Evolutionary conservation across 2,888 invertebrate genomes (phyloP), one percentile per base, ranked within the genome.

Genomic region (Elegia similella): DNA sequence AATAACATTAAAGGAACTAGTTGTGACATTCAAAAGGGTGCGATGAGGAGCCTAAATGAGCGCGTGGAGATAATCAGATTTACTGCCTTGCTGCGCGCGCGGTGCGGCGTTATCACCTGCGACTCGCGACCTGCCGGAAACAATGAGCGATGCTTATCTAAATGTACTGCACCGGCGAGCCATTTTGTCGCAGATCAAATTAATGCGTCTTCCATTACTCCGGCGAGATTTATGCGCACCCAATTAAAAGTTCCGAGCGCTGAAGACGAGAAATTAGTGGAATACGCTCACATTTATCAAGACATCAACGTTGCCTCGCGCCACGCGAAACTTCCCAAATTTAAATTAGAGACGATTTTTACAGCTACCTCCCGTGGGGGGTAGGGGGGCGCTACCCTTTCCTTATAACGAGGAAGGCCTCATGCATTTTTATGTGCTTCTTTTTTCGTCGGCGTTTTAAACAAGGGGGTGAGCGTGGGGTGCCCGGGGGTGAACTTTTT

Each of bases 351-450:
- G 90, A 91, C 91, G 90, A 91, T 91, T 91, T 91, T 90, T 91
- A 89, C 91, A 90, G 89, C 91, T 86, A 86, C 90, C 90, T 86
- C 89, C 88, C 84, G 71, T 63, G 71, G 75, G 80, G 80, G 81
- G 80, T 71, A 73, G 84, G 88, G 86, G 82, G 78, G 69, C 75
- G 84, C 88, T 92, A 89, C 92, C 92, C 92, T 92, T 92, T 92
- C 90, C 92, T 92, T 91, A 90, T 92, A 91, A 92, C 92, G 91
- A 92, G 91, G 92, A 92, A 89, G 91, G 92, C 92, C 92, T 92
- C 92, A 92, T 92, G 92, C 92, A 92, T 92, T 92, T 92, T 92
- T 92, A 92, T 92, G 92, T 92, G 91, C 92, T 92, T 90, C 92
- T 92, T 92, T 92, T 92, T 92, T 92, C 90, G 91, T 78, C 88